A percentile compares a stretch with the other conserved stretches of the same genome.
Conservation (phyloP, 1,140 invertebrate species). For the Apis florea region DNA sequence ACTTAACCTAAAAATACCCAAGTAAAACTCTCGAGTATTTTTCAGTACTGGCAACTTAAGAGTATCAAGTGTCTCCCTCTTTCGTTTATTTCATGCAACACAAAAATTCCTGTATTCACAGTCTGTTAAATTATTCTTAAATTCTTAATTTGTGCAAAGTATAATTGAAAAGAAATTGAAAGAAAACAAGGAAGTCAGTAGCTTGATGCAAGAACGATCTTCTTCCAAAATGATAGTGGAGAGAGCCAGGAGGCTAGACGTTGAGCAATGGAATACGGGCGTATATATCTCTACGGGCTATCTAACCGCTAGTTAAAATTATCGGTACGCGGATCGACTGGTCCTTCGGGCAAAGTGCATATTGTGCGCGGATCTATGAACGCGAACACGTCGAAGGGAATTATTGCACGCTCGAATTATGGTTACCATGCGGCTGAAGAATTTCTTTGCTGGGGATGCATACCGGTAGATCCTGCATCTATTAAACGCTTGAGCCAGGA, state of each 20-base stretch:
- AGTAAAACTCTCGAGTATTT: too few relatives aligned
- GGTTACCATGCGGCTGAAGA: background rate
- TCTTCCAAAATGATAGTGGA: background rate
- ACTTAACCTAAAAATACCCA: too few relatives aligned
- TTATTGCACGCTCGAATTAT: slow-evolving; percentile 40
- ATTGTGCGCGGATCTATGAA: slow-evolving; percentile 3
- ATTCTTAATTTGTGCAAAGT: background rate
- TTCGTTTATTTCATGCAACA: too few relatives aligned
- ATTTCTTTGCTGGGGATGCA: slow-evolving; percentile 16
- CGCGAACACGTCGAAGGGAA: slow-evolving; percentile 23
- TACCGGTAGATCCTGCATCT: background rate
- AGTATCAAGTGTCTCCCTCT: too few relatives aligned
- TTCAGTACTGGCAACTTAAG: too few relatives aligned
- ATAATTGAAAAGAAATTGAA: background rate
- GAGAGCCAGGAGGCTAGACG: background rate
- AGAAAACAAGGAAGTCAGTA: background rate
- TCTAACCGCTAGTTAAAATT: slow-evolving; percentile 44
- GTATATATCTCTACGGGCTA: slow-evolving; percentile 21
- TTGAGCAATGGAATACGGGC: background rate
- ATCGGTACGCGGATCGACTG: slow-evolving; percentile 41
- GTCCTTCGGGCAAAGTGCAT: slow-evolving; percentile 29
- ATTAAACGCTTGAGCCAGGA: background rate
- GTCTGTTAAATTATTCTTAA: background rate
- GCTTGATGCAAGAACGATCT: background rate
- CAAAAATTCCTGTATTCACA: too few relatives aligned